phyloP scores from a whole-genome alignment of 2,797 vertebrate species.

The Fundulus diaphanus region DNA sequence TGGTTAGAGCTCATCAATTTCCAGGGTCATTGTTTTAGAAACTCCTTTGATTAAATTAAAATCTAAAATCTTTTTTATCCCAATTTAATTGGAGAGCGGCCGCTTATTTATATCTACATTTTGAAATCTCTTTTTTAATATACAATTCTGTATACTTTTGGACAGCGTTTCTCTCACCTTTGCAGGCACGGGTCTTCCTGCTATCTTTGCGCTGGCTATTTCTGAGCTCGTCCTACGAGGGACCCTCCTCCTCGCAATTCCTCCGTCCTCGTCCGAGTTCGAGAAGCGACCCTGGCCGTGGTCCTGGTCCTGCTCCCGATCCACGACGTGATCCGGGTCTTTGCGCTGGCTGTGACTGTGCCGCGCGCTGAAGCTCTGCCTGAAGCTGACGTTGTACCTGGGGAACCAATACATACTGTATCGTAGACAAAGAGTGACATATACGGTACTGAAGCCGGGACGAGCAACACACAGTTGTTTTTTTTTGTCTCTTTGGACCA shows the following conservation, averaged over 20 bases:
- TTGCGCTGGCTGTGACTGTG: conserved; percentile 84
- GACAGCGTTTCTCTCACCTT: conserved; percentile 68
- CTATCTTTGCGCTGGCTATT: conserved; percentile 91
- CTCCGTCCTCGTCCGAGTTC: conserved; percentile 80
- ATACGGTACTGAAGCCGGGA: conserved; percentile 67
- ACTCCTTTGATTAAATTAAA: not conserved
- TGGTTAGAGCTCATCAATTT: not conserved
- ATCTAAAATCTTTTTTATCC: not conserved
- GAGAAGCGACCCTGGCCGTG: conserved; percentile 44
- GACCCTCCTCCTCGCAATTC: conserved; percentile 85
- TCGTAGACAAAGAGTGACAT: conserved; percentile 75
- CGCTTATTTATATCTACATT: not conserved
- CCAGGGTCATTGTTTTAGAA: not conserved
- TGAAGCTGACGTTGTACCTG: conserved; percentile 98
- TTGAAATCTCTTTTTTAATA: not conserved
- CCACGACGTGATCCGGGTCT: conserved; percentile 33
- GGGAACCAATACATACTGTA: conserved; percentile 78
- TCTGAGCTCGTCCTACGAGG: conserved; percentile 92
- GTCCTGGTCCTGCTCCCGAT: conserved; percentile 28
- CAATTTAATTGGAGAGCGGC: not conserved
- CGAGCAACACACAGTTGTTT: conserved; percentile 62
- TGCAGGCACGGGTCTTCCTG: conserved; percentile 86
- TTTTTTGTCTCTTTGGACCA: conserved; percentile 56
- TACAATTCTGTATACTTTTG: not conserved
- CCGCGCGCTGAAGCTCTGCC: conserved; percentile 88